Conservation (phyloP, 2,113 vertebrate genomes). For the Vicugna pacos region DNA sequence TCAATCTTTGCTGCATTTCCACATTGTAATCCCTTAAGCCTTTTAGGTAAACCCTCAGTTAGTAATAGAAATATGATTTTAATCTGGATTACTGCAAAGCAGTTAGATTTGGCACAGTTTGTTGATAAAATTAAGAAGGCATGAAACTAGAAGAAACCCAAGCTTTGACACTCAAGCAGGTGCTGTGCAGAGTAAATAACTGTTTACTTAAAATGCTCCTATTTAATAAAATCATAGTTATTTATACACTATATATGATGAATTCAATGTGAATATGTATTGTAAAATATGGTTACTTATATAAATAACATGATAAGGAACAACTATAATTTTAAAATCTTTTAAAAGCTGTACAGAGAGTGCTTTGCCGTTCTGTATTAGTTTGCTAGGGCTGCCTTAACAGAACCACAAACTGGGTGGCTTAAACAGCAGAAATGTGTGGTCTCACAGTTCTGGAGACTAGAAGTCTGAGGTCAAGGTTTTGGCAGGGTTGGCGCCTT, state of each 20-base stretch:
- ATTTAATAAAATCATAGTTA: slow-evolving; percentile 7
- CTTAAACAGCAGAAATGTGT: not conserved
- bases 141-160: slow-evolving; percentile 21
- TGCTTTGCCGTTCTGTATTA: not conserved
- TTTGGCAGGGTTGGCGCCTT: not conserved
- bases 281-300: not conserved
- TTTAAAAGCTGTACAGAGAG: not conserved
- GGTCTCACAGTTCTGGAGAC: not conserved
- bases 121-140: slow-evolving; percentile 46
- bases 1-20: slow-evolving; percentile 42
- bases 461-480: not conserved
- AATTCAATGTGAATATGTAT: not conserved
- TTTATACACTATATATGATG: not conserved
- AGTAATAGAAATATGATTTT: slow-evolving; percentile 69
- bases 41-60: slow-evolving; percentile 69
- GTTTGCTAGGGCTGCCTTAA: not conserved
- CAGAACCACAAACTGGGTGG: not conserved
- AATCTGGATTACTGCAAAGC: slow-evolving; percentile 65
- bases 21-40: slow-evolving; percentile 62
- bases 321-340: not conserved
- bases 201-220: not conserved
- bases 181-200: slow-evolving; percentile 22
- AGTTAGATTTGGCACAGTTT: slow-evolving; percentile 57
- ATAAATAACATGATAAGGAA: not conserved
- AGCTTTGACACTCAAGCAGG: not conserved